Conservation (phyloP, 1,140 invertebrate genomes). For the Potamilus streckersoni region DNA sequence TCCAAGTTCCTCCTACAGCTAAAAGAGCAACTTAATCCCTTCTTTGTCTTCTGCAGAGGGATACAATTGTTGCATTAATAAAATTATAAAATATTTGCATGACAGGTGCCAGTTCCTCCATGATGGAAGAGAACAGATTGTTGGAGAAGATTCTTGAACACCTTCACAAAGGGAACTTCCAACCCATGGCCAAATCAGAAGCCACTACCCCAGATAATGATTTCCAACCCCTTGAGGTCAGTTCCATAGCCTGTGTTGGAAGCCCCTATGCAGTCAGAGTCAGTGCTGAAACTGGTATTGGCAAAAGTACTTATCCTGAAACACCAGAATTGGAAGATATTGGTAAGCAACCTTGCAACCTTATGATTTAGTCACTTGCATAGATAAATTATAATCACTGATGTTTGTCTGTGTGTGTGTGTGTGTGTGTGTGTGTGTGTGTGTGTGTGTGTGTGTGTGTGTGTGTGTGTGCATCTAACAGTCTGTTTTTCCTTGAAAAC, state of each 20-base stretch:
- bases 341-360: constrained; percentile 8
- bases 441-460: not conserved
- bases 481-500: too few species aligned
- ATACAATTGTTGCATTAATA: too few species aligned
- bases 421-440: too few species aligned
- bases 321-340: constrained; percentile 26
- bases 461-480: too few species aligned
- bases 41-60: too few species aligned
- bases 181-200: constrained; percentile 28
- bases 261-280: constrained; percentile 24
- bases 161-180: constrained; percentile 49
- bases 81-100: not conserved
- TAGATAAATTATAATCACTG: not conserved
- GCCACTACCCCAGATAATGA: constrained; percentile 24
- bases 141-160: constrained; percentile 43
- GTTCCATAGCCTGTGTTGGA: constrained; percentile 42
- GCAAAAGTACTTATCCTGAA: constrained; percentile 29
- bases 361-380: constrained; percentile 35
- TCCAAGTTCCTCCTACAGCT: too few species aligned
- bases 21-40: too few species aligned
- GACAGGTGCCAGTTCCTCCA: constrained; percentile 50
- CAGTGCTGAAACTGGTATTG: not conserved
- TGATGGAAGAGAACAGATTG: constrained; percentile 41
- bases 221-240: constrained; percentile 40
- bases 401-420: not conserved